Percentiles rank a stretch among this genome's conserved stretches.
Evolutionary conservation across 2,888 invertebrate species (phyloP).

Genomic region (Rapana venosa): DNA sequence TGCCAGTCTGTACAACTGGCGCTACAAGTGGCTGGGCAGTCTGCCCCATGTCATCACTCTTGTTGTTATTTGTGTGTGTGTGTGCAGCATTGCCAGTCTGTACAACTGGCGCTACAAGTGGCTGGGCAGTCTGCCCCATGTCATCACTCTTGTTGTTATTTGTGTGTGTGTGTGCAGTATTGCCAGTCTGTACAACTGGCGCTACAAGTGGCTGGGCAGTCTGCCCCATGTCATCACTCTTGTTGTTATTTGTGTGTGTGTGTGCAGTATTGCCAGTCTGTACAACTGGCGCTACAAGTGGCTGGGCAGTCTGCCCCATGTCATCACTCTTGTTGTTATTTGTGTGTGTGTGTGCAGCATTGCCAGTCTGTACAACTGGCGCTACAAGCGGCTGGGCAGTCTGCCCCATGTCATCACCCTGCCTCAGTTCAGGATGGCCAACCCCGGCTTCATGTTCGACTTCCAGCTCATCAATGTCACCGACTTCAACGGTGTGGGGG

Average conservation of each 20-base stretch:
- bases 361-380: slow-evolving; percentile 96
- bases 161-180: slow-evolving; percentile 84
- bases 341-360: slow-evolving; percentile 82
- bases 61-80: too few relatives aligned
- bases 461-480: slow-evolving; percentile 97
- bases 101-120: slow-evolving; percentile 98
- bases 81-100: slow-evolving; percentile 89
- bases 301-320: too few relatives aligned
- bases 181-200: slow-evolving; percentile 96
- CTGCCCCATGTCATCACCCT: slow-evolving; percentile 90
- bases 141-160: slow-evolving; percentile 87
- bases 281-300: too few relatives aligned
- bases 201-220: slow-evolving; percentile 96
- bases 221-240: slow-evolving; percentile 80
- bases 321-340: too few relatives aligned
- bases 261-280: too few relatives aligned
- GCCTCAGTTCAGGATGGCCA: slow-evolving; percentile 92
- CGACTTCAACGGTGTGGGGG: slow-evolving; percentile 97
- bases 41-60: slow-evolving; percentile 90
- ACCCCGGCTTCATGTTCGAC: slow-evolving; percentile 94
- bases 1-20: slow-evolving; percentile 96
- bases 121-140: slow-evolving; percentile 95
- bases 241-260: too few relatives aligned
- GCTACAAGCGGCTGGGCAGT: slow-evolving; percentile 96
- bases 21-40: slow-evolving; percentile 96